Evolutionary conservation across 2,888 invertebrate genomes (phyloP).

Genomic region (Tetranychus truncatus): DNA sequence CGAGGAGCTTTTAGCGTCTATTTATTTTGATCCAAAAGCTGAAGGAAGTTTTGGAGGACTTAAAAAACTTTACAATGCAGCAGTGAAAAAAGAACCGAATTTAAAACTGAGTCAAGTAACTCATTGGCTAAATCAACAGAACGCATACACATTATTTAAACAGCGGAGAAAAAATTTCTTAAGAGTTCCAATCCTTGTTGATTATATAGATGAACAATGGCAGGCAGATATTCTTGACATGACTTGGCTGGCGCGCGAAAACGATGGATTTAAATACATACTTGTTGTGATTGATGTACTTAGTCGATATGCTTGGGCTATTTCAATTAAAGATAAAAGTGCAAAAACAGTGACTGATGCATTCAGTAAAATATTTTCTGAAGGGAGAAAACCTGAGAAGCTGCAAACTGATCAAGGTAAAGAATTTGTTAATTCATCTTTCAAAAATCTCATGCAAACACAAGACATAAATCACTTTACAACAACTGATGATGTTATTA

Average conservation of each 20-base stretch:
- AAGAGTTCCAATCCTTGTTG: constrained; percentile 16
- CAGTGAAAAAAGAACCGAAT: neutral
- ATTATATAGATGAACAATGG: constrained; percentile 26
- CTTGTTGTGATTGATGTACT: constrained; percentile 27
- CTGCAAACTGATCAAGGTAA: constrained; percentile 24
- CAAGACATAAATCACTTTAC: constrained; percentile 22
- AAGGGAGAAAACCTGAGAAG: neutral
- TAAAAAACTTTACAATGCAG: neutral
- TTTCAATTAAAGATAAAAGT: constrained; percentile 25
- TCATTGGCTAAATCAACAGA: neutral
- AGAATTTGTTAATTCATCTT: constrained; percentile 24
- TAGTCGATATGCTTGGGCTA: constrained; percentile 25
- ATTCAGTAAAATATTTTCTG: neutral
- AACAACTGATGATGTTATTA: constrained; percentile 27
- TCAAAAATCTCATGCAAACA: constrained; percentile 5
- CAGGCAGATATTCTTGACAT: constrained; percentile 25
- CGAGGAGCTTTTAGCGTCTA: too few relatives aligned
- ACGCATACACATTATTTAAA: neutral
- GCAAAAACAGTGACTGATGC: constrained; percentile 16
- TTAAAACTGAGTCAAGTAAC: neutral
- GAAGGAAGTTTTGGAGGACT: neutral
- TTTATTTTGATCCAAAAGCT: too few relatives aligned
- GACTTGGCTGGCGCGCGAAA: constrained; percentile 15
- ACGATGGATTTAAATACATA: constrained; percentile 25
- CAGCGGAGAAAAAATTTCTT: neutral